Evolutionary conservation across 2,888 invertebrate species (phyloP).

Genomic region (Acleris holmiana): DNA sequence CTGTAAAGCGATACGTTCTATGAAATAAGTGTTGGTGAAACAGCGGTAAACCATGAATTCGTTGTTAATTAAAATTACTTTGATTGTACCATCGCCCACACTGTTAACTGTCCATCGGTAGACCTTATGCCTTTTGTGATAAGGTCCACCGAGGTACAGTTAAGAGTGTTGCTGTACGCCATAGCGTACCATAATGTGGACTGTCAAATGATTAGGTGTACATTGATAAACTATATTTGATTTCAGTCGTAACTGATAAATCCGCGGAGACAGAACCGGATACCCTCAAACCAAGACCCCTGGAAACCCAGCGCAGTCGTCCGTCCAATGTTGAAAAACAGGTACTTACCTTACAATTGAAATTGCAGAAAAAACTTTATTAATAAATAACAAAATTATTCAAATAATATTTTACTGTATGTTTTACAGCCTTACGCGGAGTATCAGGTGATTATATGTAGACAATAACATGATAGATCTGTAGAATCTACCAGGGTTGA

Average conservation of each 20-base stretch:
- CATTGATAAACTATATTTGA: too few relatives aligned
- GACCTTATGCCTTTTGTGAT: too few relatives aligned
- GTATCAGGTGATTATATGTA: slow-evolving; percentile 76
- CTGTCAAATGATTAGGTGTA: too few relatives aligned
- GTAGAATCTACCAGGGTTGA: background rate
- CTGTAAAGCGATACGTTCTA: too few relatives aligned
- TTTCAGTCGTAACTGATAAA: slow-evolving; percentile 67
- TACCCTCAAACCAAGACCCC: slow-evolving; percentile 60
- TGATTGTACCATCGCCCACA: too few relatives aligned
- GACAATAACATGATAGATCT: slow-evolving; percentile 1
- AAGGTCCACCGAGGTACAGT: too few relatives aligned
- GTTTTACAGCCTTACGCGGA: slow-evolving; percentile 78
- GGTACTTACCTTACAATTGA: slow-evolving; percentile 74
- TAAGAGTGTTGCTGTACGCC: too few relatives aligned
- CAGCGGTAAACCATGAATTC: too few relatives aligned
- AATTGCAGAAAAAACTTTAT: background rate
- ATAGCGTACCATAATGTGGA: too few relatives aligned
- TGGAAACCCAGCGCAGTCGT: slow-evolving; percentile 74
- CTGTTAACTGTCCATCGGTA: too few relatives aligned
- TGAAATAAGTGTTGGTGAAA: too few relatives aligned
- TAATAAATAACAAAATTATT: background rate
- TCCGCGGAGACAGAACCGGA: slow-evolving; percentile 65
- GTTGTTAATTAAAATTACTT: too few relatives aligned
- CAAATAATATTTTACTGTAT: slow-evolving; percentile 5
- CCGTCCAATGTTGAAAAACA: slow-evolving; percentile 91